Evolutionary conservation across 1,140 invertebrate species (phyloP), one percentile per base, ranked within the genome.

Genomic region (Ganaspis sp.): DNA sequence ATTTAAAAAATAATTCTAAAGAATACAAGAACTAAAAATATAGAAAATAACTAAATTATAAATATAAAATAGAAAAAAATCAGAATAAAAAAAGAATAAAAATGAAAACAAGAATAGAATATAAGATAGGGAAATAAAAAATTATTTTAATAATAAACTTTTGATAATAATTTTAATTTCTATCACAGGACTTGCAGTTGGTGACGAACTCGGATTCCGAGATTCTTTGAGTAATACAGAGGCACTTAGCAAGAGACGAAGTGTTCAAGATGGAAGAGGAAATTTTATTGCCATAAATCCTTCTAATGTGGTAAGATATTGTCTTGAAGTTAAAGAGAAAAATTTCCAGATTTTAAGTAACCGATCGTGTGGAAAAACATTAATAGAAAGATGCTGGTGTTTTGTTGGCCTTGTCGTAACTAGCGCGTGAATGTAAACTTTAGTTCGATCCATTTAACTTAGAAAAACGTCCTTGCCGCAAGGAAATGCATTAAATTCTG

Each of bases 131-230:
- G 9, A 11, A 42, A 45, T n/a, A 45, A 40, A 40, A 23, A 5
- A 11, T 9, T 21, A 9, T 19, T 53, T 53, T 19, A 15, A 17
- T 53, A n/a, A n/a, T 15, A 6, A 8, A 17, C 49, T 73, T 38
- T 70, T 38, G 70, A 53, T 72, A 0, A 49, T 4, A 19, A 58
- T 73, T 54, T 19, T 45, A 72, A 42, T 53, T 34, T 49, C 8
- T 19, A 81, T 79, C 92, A 34, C 88, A 97, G 96, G 96, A 82
- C 95, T 97, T 88, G 95, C 95, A 87, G 86, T 97, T 69, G 96
- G 95, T n/a, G 95, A 97, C 85, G 95, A 96, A 84, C 89, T 96
- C 21, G 95, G 95, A 49, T 96, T 97, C 84, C 92, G 93, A 75
- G 94, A 97, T 83, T 96, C 95, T 0, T 87, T 96, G 29, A 94